Conservation (phyloP, 1,140 invertebrate genomes). For the Patella vulgata region DNA sequence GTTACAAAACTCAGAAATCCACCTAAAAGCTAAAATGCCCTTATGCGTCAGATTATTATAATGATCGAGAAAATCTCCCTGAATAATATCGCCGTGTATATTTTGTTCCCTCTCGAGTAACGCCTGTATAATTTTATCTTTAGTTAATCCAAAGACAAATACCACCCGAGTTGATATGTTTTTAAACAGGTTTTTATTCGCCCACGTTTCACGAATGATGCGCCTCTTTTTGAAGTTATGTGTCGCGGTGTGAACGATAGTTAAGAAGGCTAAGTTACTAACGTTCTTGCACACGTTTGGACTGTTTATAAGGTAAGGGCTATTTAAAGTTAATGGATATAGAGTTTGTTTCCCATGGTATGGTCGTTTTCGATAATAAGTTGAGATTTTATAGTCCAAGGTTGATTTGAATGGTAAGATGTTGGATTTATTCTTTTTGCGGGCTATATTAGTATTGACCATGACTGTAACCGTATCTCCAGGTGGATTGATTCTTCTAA, state of each 20-base stretch:
- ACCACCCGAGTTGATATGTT: slow-evolving; percentile 28
- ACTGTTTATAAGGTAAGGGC: slow-evolving; percentile 6
- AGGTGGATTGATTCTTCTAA: too few species aligned
- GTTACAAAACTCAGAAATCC: slow-evolving; percentile 76
- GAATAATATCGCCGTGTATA: slow-evolving; percentile 45
- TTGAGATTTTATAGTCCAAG: too few species aligned
- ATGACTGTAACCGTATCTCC: too few species aligned
- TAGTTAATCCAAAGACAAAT: slow-evolving; percentile 42
- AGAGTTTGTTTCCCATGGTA: too few species aligned
- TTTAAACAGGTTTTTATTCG: slow-evolving; percentile 16
- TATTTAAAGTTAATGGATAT: slow-evolving; percentile 5
- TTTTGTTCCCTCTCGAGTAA: slow-evolving; percentile 33
- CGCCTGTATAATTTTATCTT: slow-evolving; percentile 15
- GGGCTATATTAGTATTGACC: too few species aligned
- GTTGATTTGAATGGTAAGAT: too few species aligned
- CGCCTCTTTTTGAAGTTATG: slow-evolving; percentile 31
- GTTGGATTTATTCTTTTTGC: too few species aligned
- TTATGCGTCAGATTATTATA: slow-evolving; percentile 54
- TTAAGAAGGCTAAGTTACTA: slow-evolving; percentile 6
- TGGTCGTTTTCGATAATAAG: too few species aligned
- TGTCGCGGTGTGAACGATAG: slow-evolving; percentile 14
- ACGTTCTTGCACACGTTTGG: background rate
- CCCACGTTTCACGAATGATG: slow-evolving; percentile 34
- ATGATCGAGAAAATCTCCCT: slow-evolving; percentile 51
- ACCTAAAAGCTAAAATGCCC: slow-evolving; percentile 85